A percentile compares a stretch with the other conserved stretches of the same genome.
Evolutionary conservation across 2,888 invertebrate species (phyloP).

Genomic region (Diarsia dahlii): DNA sequence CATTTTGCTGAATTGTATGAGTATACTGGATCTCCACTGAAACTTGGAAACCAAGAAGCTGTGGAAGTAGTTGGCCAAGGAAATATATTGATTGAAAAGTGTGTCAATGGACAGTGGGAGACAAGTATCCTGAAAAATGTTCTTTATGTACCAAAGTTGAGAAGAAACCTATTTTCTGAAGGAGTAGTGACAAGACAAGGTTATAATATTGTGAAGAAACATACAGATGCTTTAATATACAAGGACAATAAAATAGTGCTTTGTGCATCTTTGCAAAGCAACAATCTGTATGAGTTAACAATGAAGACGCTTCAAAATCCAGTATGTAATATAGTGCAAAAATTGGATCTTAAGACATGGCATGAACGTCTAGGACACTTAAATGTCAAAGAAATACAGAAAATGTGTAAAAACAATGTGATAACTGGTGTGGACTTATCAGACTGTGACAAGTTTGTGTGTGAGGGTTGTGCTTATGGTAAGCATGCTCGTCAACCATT

Average conservation of each 20-base stretch:
- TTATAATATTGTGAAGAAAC: slow-evolving; percentile 66
- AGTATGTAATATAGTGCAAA: slow-evolving; percentile 2
- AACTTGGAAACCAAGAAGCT: background rate
- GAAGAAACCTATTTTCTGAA: slow-evolving; percentile 75
- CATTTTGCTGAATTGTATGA: background rate
- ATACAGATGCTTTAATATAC: background rate
- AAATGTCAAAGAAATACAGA: too few species aligned
- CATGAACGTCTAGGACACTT: slow-evolving; percentile 27
- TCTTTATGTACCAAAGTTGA: slow-evolving; percentile 70
- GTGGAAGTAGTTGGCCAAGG: background rate
- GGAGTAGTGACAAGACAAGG: slow-evolving; percentile 67
- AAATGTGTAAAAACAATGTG: too few species aligned
- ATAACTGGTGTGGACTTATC: too few species aligned
- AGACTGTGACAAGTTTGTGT: too few species aligned
- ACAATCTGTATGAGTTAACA: background rate
- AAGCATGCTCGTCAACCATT: too few species aligned
- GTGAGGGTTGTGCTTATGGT: too few species aligned
- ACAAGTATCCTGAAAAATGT: slow-evolving; percentile 10
- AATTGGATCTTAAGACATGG: slow-evolving; percentile 6
- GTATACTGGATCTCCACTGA: background rate
- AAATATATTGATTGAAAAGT: background rate
- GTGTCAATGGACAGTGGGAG: background rate
- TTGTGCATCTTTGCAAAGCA: background rate
- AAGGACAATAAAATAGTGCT: background rate
- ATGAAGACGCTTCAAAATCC: background rate